A percentile compares a stretch with the other conserved stretches of the same genome.
phyloP scores from a whole-genome alignment of 2,113 vertebrate species.

The Balaeniceps rex region DNA sequence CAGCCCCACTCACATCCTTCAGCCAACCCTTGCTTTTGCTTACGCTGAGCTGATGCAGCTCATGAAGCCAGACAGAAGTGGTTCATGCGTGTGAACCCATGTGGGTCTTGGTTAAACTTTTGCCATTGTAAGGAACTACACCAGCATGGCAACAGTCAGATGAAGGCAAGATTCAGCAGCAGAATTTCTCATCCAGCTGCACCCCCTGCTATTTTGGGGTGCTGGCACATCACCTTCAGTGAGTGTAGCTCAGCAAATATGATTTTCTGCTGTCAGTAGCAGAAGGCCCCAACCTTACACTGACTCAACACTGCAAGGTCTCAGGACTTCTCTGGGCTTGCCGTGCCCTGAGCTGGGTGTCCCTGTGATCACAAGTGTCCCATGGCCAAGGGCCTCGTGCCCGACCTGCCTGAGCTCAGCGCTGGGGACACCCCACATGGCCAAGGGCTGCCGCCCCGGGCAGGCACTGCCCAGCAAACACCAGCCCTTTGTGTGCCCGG shows the following conservation, averaged over 20 bases:
- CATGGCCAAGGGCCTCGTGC: too few relatives aligned
- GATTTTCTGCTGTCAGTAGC: not conserved
- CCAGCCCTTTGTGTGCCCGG: not conserved
- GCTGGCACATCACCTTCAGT: not conserved
- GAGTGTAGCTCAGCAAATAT: not conserved
- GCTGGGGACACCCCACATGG: accelerated
- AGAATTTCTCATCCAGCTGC: not conserved
- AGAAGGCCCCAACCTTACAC: not conserved
- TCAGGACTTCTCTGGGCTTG: not conserved
- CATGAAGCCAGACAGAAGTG: not conserved
- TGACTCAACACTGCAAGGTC: accelerated
- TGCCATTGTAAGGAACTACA: not conserved
- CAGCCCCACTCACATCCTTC: not conserved
- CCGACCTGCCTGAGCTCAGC: not conserved
- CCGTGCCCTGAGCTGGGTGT: not conserved
- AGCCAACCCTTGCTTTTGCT: not conserved
- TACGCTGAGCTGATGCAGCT: not conserved
- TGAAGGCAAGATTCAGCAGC: not conserved
- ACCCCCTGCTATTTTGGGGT: not conserved
- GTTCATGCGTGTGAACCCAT: not conserved
- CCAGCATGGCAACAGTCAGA: not conserved
- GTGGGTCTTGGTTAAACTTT: not conserved
- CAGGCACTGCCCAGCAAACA: not conserved
- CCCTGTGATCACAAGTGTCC: not conserved
- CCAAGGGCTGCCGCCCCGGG: not conserved